A percentile compares a stretch with the other conserved stretches of the same genome.
These are phyloP conservation scores for Porites divaricata DNA, from an alignment of 92 coral and sea anemone species.

Conservation along the genomic window DNA sequence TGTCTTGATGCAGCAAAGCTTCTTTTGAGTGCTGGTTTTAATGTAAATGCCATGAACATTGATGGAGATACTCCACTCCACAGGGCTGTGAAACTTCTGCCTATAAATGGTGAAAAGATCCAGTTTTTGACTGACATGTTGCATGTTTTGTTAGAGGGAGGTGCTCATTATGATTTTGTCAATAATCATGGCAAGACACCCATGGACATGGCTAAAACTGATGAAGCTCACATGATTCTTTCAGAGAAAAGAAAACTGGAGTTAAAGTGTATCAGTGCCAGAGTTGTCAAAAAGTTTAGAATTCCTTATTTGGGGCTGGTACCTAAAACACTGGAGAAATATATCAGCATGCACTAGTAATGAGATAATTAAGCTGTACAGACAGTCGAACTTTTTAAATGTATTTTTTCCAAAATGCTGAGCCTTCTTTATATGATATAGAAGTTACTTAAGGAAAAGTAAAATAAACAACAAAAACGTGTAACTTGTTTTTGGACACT, in stretches of 20 bases:
- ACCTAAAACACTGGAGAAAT: constrained; percentile 60
- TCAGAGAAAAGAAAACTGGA: constrained; percentile 22
- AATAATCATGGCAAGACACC: not conserved
- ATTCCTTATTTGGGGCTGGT: constrained; percentile 62
- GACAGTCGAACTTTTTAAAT: no score
- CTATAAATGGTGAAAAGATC: not conserved
- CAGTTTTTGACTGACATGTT: not conserved
- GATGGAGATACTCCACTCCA: not conserved
- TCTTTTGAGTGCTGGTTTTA: not conserved
- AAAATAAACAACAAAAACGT: no score
- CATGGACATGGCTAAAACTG: not conserved
- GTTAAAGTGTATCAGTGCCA: constrained; percentile 69
- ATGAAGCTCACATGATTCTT: not conserved
- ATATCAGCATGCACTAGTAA: not conserved
- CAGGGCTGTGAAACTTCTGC: not conserved
- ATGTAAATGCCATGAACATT: not conserved
- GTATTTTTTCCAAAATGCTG: no score
- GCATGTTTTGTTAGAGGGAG: not conserved
- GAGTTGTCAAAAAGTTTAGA: constrained; percentile 46
- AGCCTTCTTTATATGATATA: no score
- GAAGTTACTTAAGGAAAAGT: no score
- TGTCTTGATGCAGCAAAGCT: not conserved
- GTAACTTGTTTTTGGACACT: no score
- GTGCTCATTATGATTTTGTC: not conserved
- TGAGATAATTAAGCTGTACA: no score